Evolutionary conservation across 1,140 invertebrate genomes (phyloP), one percentile per base, ranked within the genome.

Genomic region (Caenorhabditis elegans): DNA sequence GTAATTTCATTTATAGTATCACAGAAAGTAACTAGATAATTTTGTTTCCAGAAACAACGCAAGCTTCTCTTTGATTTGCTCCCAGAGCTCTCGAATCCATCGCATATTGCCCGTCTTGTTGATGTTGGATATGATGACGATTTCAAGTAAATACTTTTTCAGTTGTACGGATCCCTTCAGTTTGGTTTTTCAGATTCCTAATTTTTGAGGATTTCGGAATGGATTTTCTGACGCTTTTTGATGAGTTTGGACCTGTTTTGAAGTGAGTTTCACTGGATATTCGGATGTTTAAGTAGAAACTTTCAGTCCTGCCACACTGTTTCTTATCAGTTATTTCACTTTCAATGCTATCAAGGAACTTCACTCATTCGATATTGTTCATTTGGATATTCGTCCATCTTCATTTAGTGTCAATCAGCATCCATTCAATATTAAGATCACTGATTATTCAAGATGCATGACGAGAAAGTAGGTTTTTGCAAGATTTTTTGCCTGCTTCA

Each of bases 301-400:
- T 53, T 60, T n/a, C 34, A 70, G 34, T 6, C 19, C 60, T 22
- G 26, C 60, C 1, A 39, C 34, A 11, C 6, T 70, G 19, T 70
- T 70, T 22, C 34, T 70, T 3, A 70, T 70, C 31, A 70, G 34
- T 4, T 39, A 70, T 43, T 70, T 70, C 19, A 39, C 60, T 1
- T 70, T 70, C n/a, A 70, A 70, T 43, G 15, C 60, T 22, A 39
- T 70, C n/a, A 70, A 70, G n/a, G 60, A 70, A 39, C 34, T 70
- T 39, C 60, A 70, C 1, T 70, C 60, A 39, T 43, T 70, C 26
- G 60, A 70, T 22, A 22, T 70, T 19, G 4, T 70, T 39, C 60
- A 70, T 13, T 70, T 11, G 11, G 60, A 70, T 70, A 39, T 70
- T 43, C 60, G 60, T 36, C 60, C 60, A 13, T 70, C 60, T 5